A percentile compares a stretch with the other conserved stretches of the same genome.
phyloP scores from a whole-genome alignment of 2,797 vertebrate species.

The Sciurus vulgaris region DNA sequence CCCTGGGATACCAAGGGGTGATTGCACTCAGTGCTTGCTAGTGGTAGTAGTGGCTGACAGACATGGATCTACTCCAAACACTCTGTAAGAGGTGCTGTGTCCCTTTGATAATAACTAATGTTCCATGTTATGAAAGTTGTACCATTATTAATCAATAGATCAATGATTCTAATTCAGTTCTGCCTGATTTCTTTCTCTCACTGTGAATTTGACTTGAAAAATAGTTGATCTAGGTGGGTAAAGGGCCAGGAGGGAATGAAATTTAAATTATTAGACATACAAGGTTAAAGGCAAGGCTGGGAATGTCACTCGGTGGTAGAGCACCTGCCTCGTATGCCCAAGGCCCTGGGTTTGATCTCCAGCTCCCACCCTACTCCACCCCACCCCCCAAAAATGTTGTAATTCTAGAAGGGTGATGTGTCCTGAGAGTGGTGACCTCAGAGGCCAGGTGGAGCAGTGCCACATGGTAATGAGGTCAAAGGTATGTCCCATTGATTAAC shows the following conservation, averaged over 20 bases:
- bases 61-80: constrained; percentile 17
- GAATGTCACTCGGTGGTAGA: background rate
- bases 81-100: background rate
- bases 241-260: background rate
- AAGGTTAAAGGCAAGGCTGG: no score
- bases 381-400: background rate
- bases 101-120: background rate
- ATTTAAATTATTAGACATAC: constrained; percentile 9
- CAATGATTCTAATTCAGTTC: constrained; percentile 17
- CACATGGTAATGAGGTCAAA: constrained; percentile 68
- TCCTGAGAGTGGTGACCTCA: constrained; percentile 67
- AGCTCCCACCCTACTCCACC: background rate
- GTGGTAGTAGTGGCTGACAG: background rate
- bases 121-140: constrained; percentile 17
- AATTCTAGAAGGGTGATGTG: constrained; percentile 10
- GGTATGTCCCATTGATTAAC: constrained; percentile 49
- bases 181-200: constrained; percentile 44
- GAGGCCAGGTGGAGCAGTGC: constrained; percentile 35
- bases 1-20: background rate
- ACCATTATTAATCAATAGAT: background rate
- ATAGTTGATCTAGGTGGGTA: background rate
- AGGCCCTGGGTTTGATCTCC: background rate
- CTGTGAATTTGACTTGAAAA: constrained; percentile 53
- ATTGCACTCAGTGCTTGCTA: background rate
- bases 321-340: background rate